A percentile compares a stretch with the other conserved stretches of the same genome.
phyloP scores from a whole-genome alignment of 2,797 vertebrate genomes.

The Moxostoma hubbsi region DNA sequence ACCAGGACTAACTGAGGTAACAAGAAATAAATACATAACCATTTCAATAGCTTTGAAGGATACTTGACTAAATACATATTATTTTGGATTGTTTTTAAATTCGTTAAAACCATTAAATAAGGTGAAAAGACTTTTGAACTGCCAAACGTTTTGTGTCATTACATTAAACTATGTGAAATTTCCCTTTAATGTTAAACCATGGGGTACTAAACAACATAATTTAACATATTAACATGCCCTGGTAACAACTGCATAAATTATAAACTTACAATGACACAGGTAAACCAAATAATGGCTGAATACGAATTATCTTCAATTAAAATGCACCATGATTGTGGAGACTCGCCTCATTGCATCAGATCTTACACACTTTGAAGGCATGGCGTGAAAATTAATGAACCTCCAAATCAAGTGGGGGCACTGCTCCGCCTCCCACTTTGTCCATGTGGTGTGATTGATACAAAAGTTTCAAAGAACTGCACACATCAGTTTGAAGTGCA shows the following conservation, averaged over 20 bases:
- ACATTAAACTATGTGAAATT: background rate
- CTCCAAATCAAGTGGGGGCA: conserved; percentile 55
- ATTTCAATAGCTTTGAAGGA: background rate
- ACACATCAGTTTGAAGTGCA: conserved; percentile 69
- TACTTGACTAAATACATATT: background rate
- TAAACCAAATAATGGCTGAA: conserved; percentile 52
- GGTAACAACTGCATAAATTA: conserved; percentile 22
- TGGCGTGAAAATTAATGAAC: conserved; percentile 64
- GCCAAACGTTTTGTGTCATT: background rate
- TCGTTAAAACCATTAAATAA: background rate
- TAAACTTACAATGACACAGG: conserved; percentile 40
- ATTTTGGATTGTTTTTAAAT: background rate
- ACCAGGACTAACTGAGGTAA: background rate
- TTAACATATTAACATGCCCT: conserved; percentile 47
- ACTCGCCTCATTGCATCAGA: conserved; percentile 11
- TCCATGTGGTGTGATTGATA: conserved; percentile 55
- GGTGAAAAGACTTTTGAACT: background rate
- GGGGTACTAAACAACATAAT: background rate
- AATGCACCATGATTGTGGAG: conserved; percentile 42
- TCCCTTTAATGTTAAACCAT: background rate
- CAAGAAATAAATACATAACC: background rate
- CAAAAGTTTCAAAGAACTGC: conserved; percentile 63
- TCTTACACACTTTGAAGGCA: conserved; percentile 52
- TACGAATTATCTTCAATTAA: conserved; percentile 60
- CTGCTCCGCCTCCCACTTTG: conserved; percentile 60